Base-by-base conservation (phyloP, 2,113 vertebrate species). In the Gobio gobio region DNA sequence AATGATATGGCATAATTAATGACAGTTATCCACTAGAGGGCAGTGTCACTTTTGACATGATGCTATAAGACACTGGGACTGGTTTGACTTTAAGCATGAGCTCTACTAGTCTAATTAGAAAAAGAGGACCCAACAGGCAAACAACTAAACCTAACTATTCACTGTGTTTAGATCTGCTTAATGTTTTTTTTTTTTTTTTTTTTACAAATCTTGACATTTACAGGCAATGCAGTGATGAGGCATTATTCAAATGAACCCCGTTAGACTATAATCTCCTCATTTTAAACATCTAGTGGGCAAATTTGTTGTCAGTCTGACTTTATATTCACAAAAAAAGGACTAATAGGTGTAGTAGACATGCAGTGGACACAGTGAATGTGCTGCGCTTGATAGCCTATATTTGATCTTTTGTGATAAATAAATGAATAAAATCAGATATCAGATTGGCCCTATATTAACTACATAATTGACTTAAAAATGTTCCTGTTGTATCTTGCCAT, bases 11-110 rank as follows among this genome's bases (percentile, higher is more conserved):
- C 29, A 68, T 36, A 36, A 68, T 29, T 5, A 40, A 40, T 22
- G 36, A 10, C 33, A 70, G 36, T 84, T n/a, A 26, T 14, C 59
- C 83, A 58, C 22, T 40, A 68, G 83, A 66, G 59, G 83, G 74
- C 74, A 78, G 83, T 24, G 33, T 33, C 12, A 22, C 20, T 78
- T 54, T 1, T 40, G 58, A 36, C 73, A 54, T 45, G 29, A 29
- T 22, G 40, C 10, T 12, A 49, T 22, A 4, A 63, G 16, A 45
- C 40, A 47, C 29, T 47, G 29, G 24, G 16, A 29, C 36, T 10
- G 40, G 10, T 14, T 29, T 29, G 40, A 43, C 56, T 24, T 24
- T n/a, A 47, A 63, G 68, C 36, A 63, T 79, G 40, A 36, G 2
- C 1, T 26, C 43, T 43, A 10, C 51, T 56, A 56, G 1, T 10